A percentile compares a stretch with the other conserved stretches of the same genome.
Evolutionary conservation across 2,797 vertebrate species (phyloP).

Genomic region (Columba guinea): DNA sequence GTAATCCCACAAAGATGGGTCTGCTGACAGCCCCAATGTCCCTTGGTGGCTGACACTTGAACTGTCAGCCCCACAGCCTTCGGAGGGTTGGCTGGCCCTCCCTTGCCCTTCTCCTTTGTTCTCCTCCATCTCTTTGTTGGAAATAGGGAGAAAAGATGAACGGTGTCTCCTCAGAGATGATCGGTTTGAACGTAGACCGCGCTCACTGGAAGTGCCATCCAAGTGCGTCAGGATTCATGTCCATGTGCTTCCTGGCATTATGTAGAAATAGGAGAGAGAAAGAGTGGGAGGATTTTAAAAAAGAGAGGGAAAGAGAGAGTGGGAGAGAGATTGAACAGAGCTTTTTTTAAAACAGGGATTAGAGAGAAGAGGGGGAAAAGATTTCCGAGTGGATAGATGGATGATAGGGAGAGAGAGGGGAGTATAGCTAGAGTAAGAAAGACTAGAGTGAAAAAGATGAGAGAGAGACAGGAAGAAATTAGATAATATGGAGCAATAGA

Average conservation of each 20-base stretch:
- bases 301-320: slow-evolving; percentile 51
- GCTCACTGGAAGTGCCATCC: slow-evolving; percentile 18
- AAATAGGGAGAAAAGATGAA: slow-evolving; percentile 64
- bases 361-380: slow-evolving; percentile 47
- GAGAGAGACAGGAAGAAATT: slow-evolving; percentile 69
- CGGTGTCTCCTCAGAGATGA: not conserved
- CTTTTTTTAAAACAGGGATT: slow-evolving; percentile 63
- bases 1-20: not conserved
- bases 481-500: slow-evolving; percentile 69
- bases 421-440: slow-evolving; percentile 68
- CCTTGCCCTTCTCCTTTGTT: slow-evolving; percentile 24
- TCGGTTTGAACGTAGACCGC: not conserved
- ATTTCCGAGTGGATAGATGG: slow-evolving; percentile 57
- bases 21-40: not conserved
- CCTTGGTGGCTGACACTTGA: not conserved
- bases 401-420: slow-evolving; percentile 69
- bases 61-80: not conserved
- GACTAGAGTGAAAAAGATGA: slow-evolving; percentile 67
- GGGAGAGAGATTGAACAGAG: slow-evolving; percentile 63
- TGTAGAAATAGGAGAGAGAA: slow-evolving; percentile 32
- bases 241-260: not conserved
- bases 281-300: not conserved
- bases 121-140: slow-evolving; percentile 58
- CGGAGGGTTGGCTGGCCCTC: not conserved
- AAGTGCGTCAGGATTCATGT: not conserved